Conservation (phyloP, 2,888 invertebrate genomes). For the Stenotaenia linearis region DNA sequence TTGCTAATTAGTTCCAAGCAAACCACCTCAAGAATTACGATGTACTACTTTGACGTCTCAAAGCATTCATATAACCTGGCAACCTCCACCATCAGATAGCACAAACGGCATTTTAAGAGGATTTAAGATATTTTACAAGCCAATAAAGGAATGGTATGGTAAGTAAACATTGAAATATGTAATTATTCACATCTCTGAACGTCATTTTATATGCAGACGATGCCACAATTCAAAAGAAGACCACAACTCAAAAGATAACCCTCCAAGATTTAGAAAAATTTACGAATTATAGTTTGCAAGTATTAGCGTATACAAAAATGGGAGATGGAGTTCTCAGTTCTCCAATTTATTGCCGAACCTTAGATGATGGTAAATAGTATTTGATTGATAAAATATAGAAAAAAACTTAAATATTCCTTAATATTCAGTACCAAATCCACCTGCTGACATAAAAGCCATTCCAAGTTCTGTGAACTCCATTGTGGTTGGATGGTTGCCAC, state of each 20-base stretch:
- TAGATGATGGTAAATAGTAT: slow-evolving; percentile 85
- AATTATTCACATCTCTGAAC: not conserved
- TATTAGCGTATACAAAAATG: slow-evolving; percentile 86
- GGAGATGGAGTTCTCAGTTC: slow-evolving; percentile 86
- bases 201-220: not conserved
- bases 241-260: slow-evolving; percentile 85
- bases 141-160: slow-evolving; percentile 89
- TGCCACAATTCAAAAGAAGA: slow-evolving; percentile 57
- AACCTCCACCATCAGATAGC: slow-evolving; percentile 81
- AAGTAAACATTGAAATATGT: slow-evolving; percentile 50
- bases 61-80: slow-evolving; percentile 90
- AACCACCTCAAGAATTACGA: slow-evolving; percentile 66
- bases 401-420: not conserved
- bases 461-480: slow-evolving; percentile 88
- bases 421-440: slow-evolving; percentile 77
- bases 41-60: slow-evolving; percentile 91
- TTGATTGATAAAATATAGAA: not conserved
- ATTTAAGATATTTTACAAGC: slow-evolving; percentile 88
- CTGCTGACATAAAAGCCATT: slow-evolving; percentile 84
- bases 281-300: slow-evolving; percentile 95
- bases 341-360: slow-evolving; percentile 86
- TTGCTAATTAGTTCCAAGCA: slow-evolving; percentile 44
- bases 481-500: slow-evolving; percentile 87
- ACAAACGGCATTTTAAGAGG: slow-evolving; percentile 94
- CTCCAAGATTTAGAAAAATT: slow-evolving; percentile 88